phyloP scores from a whole-genome alignment of 2,113 vertebrate species.

The Agapornis roseicollis region DNA sequence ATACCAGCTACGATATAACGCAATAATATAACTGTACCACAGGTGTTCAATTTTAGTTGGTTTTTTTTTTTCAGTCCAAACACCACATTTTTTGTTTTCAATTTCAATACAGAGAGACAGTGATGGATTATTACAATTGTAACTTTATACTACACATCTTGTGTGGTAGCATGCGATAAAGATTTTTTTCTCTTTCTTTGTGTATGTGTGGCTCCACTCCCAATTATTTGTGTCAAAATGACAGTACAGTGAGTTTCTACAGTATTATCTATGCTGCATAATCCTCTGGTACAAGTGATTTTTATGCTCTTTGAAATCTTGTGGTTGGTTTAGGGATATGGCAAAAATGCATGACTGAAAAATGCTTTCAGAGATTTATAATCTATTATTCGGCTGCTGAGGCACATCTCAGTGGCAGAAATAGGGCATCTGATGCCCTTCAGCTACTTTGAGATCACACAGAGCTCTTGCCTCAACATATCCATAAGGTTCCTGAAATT shows the following conservation, averaged over 20 bases:
- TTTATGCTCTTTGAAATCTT: conserved; percentile 41
- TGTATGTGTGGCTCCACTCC: background rate
- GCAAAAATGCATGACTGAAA: conserved; percentile 48
- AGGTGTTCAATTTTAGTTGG: background rate
- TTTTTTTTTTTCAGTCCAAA: background rate
- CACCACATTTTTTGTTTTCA: background rate
- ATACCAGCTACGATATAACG: background rate
- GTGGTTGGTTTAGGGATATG: background rate
- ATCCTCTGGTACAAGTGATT: conserved; percentile 20
- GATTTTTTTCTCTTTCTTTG: background rate
- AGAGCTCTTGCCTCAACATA: conserved; percentile 19
- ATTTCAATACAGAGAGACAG: conserved; percentile 22
- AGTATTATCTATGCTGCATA: conserved; percentile 20
- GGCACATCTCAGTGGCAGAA: conserved; percentile 39
- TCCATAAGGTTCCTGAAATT: conserved; percentile 16
- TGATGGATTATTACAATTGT: conserved; percentile 33
- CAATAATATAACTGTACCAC: background rate
- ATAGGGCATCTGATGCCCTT: conserved; percentile 57
- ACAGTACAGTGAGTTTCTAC: background rate
- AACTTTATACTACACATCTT: background rate
- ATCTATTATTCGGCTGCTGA: conserved; percentile 21
- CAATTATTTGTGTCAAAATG: conserved; percentile 37
- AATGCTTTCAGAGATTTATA: conserved; percentile 33
- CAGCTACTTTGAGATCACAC: conserved; percentile 29
- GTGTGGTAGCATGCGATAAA: background rate